Evolutionary conservation across 1,140 invertebrate genomes (phyloP), one percentile per base, ranked within the genome.

Genomic region (silkworm (Bombyx mori)): DNA sequence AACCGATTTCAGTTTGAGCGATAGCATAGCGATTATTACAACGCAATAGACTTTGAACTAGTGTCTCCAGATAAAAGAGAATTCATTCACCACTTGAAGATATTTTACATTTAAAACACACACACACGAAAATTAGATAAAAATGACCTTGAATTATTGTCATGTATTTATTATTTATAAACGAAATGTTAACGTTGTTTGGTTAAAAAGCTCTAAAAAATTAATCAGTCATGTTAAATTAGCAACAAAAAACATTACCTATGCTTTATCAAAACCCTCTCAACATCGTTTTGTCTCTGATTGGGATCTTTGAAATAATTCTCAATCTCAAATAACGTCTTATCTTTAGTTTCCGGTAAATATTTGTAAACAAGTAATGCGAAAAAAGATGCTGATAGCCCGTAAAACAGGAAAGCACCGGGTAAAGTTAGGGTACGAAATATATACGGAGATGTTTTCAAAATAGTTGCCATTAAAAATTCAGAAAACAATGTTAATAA

Each of bases 311-410:
- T 56, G 42, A 68, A 68, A 42, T 63, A 60, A 54, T 59, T 54
- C 35, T 68, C 62, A 43, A 68, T 68, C 60, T 68, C 53, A 42
- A 63, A 54, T 7, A 71, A 52, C 7, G 70, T 73, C 50, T 68
- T 73, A 45, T 70, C 68, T 52, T 72, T 72, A 9, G 70, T 69
- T 59, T 69, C 69, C n/a, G 69, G 69, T 9, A 72, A 57, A 54
- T 62, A 65, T 50, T 57, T 63, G 43, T 69, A 69, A 12, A 70
- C 50, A 26, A 68, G 48, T 22, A 63, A 45, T 12, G 60, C 57
- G 52, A 67, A 70, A n/a, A 66, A 22, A 9, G 56, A 55, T 10
- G 63, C 58, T 6, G 62, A 50, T 8, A 61, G 57, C 3, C 61
- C 68, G 47, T 66, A 73, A 49, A 68, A 60, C 9, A 73, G 53